Evolutionary conservation across 1,140 invertebrate genomes (phyloP).

Genomic region (Diachasma alloeum): DNA sequence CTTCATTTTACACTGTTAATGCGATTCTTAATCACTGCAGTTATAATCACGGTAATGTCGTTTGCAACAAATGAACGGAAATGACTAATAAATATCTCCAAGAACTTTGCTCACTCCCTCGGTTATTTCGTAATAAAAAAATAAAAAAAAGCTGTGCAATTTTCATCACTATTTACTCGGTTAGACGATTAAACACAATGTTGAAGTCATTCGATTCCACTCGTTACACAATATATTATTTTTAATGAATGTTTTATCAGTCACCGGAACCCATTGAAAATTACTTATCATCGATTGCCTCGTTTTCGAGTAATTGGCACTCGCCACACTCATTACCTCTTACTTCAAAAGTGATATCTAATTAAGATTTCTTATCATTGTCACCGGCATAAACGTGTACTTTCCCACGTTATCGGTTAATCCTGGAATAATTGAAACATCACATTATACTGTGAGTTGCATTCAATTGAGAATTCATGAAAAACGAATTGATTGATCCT

Average conservation of each 20-base stretch:
- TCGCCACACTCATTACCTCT: conserved; percentile 7
- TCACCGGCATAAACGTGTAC: not conserved
- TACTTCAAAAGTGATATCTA: conserved; percentile 13
- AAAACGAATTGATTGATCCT: too few relatives aligned
- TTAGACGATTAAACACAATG: not conserved
- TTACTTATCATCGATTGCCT: conserved; percentile 5
- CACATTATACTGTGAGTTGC: not conserved
- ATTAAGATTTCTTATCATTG: conserved; percentile 18
- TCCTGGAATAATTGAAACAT: not conserved
- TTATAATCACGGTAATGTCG: conserved; percentile 2
- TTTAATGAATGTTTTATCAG: conserved; percentile 3
- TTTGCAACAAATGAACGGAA: conserved; percentile 11
- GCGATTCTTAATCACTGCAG: not conserved
- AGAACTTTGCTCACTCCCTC: not conserved
- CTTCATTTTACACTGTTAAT: conserved; percentile 8
- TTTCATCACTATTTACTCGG: not conserved
- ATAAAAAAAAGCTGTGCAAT: not conserved
- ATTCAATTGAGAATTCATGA: too few relatives aligned
- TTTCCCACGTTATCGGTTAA: not conserved
- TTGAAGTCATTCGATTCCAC: not conserved
- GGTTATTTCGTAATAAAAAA: conserved; percentile 1
- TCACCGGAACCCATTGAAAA: not conserved
- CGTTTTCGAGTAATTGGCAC: conserved; percentile 6
- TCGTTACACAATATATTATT: not conserved
- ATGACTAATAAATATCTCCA: conserved; percentile 5